Conservation (phyloP, 2,797 vertebrate genomes). For the Notolepis coatsorum region DNA sequence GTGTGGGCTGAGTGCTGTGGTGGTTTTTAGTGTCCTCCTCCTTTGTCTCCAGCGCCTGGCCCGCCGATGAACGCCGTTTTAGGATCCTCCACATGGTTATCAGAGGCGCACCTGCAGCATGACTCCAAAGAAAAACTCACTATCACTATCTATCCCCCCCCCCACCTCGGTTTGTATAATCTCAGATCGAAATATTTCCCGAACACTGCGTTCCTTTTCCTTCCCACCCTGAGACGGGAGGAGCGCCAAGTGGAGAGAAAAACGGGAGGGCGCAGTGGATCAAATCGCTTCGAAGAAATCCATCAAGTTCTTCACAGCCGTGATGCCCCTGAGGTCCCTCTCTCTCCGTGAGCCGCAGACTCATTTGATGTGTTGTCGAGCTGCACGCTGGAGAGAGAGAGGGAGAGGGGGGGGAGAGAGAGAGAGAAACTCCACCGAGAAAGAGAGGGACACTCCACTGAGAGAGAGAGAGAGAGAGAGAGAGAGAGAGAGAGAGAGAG, state of each 20-base stretch:
- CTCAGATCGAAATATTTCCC: conserved; percentile 53
- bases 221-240: conserved; percentile 29
- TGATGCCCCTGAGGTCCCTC: conserved; percentile 13
- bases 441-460: too few species aligned
- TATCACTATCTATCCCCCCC: background rate
- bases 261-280: background rate
- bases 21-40: conserved; percentile 5
- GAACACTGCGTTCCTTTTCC: conserved; percentile 63
- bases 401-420: conserved; percentile 11
- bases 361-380: too few species aligned
- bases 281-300: conserved; percentile 15
- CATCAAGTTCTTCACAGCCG: conserved; percentile 43
- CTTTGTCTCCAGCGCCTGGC: conserved; percentile 18
- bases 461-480: background rate
- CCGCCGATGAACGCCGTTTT: conserved; percentile 25
- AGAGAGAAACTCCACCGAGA: too few species aligned
- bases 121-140: conserved; percentile 22
- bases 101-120: conserved; percentile 16
- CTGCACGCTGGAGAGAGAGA: conserved; percentile 4
- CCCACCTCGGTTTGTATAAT: conserved; percentile 19
- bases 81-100: conserved; percentile 54
- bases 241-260: conserved; percentile 25
- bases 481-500: background rate
- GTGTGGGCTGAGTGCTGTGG: background rate
- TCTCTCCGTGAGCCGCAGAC: too few species aligned